Conservation (phyloP, 1,140 invertebrate genomes). For the Solen grandis region DNA sequence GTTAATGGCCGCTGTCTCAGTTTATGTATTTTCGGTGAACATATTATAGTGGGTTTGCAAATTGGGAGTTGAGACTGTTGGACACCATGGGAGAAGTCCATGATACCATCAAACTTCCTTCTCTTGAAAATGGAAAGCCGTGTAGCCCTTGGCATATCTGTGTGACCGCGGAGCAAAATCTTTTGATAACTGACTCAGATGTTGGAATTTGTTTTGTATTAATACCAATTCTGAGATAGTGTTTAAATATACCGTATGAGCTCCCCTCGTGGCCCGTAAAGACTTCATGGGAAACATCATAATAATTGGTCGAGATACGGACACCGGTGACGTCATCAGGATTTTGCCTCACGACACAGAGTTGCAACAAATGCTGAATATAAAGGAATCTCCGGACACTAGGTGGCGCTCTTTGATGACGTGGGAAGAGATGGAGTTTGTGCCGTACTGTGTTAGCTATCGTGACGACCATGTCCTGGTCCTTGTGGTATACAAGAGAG, state of each 20-base stretch:
- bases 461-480: too few species aligned
- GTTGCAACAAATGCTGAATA: slow-evolving; percentile 37
- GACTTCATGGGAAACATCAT: slow-evolving; percentile 35
- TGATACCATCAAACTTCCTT: slow-evolving; percentile 19
- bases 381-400: neutral
- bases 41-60: slow-evolving; percentile 44
- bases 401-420: slow-evolving; percentile 30
- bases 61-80: slow-evolving; percentile 31
- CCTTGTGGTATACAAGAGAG: too few species aligned
- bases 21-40: slow-evolving; percentile 15
- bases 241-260: slow-evolving; percentile 20
- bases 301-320: slow-evolving; percentile 33
- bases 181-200: slow-evolving; percentile 43
- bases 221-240: slow-evolving; percentile 30
- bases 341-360: slow-evolving; percentile 28
- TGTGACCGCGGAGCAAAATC: slow-evolving; percentile 19
- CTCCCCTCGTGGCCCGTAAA: slow-evolving; percentile 3
- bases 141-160: slow-evolving; percentile 49
- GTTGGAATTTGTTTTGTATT: slow-evolving; percentile 27
- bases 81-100: slow-evolving; percentile 13
- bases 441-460: slow-evolving; percentile 38
- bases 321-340: slow-evolving; percentile 9
- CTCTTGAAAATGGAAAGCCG: neutral
- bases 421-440: slow-evolving; percentile 46
- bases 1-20: slow-evolving; percentile 44